phyloP scores from a whole-genome alignment of 1,140 invertebrate genomes.

The Drosophila malerkotliana region DNA sequence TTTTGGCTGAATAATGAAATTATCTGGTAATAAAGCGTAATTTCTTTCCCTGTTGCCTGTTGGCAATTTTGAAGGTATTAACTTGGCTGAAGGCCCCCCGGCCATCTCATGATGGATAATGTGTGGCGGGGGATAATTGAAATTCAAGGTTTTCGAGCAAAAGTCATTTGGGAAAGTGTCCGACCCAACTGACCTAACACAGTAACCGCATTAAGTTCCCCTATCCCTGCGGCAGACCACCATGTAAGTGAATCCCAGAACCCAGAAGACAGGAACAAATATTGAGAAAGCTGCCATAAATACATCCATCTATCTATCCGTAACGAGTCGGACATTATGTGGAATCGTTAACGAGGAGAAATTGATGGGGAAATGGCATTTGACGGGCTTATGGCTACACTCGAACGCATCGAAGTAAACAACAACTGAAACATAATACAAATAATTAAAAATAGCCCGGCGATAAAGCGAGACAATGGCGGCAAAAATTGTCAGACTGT shows the following conservation, averaged over 20 bases:
- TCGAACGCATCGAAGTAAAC: constrained; percentile 18
- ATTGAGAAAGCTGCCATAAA: constrained; percentile 59
- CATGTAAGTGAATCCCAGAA: constrained; percentile 63
- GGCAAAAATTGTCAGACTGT: constrained; percentile 40
- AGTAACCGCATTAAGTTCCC: constrained; percentile 62
- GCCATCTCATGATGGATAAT: constrained; percentile 54
- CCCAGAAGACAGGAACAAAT: constrained; percentile 49
- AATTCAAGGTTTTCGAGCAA: constrained; percentile 27
- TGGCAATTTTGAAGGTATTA: constrained; percentile 64
- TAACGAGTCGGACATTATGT: constrained; percentile 50
- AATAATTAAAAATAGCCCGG: constrained; percentile 79
- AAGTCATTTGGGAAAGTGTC: constrained; percentile 35
- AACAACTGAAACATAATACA: constrained; percentile 79
- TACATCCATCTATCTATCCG: constrained; percentile 15
- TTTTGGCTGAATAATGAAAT: constrained; percentile 80
- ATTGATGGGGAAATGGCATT: constrained; percentile 28
- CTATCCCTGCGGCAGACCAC: constrained; percentile 48
- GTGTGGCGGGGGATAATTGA: constrained; percentile 22
- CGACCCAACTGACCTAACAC: constrained; percentile 66
- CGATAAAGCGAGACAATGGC: constrained; percentile 32
- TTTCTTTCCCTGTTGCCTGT: constrained; percentile 32
- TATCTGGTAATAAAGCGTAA: constrained; percentile 75
- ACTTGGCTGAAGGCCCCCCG: constrained; percentile 28
- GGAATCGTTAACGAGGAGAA: constrained; percentile 58
- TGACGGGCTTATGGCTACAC: background rate